A percentile compares a stretch with the other conserved stretches of the same genome.
These are phyloP conservation scores for Hylaea fasciaria DNA, from an alignment of 2,888 invertebrate genomes.

Conservation along the genomic window DNA sequence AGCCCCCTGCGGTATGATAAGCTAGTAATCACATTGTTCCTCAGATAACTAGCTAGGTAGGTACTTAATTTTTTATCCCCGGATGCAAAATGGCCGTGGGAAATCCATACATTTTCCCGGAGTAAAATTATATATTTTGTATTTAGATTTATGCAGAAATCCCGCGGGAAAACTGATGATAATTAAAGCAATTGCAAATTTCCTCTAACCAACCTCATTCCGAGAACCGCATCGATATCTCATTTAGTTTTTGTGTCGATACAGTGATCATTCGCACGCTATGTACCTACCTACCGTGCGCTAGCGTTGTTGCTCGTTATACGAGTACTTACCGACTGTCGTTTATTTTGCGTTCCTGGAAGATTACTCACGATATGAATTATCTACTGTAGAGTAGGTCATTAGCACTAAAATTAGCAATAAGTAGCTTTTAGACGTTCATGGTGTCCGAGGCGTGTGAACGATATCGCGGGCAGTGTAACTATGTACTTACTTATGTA, in stretches of 20 bases:
- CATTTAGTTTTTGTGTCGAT: conserved; percentile 12
- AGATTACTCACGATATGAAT: too few relatives aligned
- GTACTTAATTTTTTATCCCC: too few relatives aligned
- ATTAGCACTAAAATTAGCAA: neutral
- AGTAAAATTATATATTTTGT: too few relatives aligned
- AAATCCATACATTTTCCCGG: too few relatives aligned
- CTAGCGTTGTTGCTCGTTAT: neutral
- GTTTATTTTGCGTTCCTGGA: too few relatives aligned
- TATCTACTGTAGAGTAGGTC: neutral
- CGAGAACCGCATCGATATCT: conserved; percentile 21
- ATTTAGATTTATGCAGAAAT: too few relatives aligned
- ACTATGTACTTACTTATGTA: too few relatives aligned
- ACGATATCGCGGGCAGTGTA: neutral
- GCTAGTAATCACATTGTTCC: too few relatives aligned
- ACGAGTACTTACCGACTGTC: neutral
- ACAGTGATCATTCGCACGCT: conserved; percentile 14
- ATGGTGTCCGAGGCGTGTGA: neutral
- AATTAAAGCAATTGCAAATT: neutral
- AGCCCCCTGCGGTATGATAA: too few relatives aligned
- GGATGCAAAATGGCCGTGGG: too few relatives aligned
- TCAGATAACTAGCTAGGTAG: too few relatives aligned
- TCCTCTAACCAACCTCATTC: neutral
- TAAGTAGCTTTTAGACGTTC: neutral
- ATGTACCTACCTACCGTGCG: neutral
- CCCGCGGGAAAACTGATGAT: too few relatives aligned